A percentile compares a stretch with the other conserved stretches of the same genome.
phyloP scores from a whole-genome alignment of 2,113 vertebrate genomes.

The Leptocoma aspasia region DNA sequence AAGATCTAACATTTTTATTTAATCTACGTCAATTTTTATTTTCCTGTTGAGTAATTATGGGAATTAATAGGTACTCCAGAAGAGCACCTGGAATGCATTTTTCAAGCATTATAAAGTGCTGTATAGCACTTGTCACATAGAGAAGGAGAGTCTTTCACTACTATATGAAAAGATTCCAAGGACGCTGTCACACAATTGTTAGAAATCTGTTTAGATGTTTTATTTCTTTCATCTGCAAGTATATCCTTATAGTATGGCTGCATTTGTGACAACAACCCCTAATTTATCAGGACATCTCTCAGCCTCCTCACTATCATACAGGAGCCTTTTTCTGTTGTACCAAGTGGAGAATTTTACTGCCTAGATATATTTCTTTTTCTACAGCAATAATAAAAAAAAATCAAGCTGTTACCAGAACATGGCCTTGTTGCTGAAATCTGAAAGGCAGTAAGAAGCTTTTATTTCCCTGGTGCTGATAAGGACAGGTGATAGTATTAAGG shows the following conservation, averaged over 20 bases:
- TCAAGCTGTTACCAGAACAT: not conserved
- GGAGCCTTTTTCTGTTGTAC: not conserved
- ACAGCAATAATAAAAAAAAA: not conserved
- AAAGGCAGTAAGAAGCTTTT: not conserved
- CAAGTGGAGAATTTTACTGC: not conserved
- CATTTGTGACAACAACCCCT: not conserved
- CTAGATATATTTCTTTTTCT: not conserved
- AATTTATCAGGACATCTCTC: not conserved
- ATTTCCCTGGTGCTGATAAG: not conserved
- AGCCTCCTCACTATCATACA: not conserved
- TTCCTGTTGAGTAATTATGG: not conserved
- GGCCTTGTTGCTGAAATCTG: not conserved
- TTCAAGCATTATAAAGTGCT: not conserved
- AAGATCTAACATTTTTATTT: not conserved
- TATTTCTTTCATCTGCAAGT: not conserved
- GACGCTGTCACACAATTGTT: not conserved
- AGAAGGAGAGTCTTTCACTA: not conserved
- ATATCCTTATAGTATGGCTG: not conserved
- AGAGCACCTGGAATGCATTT: not conserved
- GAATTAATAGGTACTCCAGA: not conserved
- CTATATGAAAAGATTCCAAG: not conserved
- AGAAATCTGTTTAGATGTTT: not conserved
- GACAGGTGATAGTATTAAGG: not conserved
- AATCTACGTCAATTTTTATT: not conserved
- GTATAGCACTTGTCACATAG: rapidly evolving